Base-by-base conservation (phyloP, 1,140 invertebrate genomes). In the Drosophila dunni region DNA sequence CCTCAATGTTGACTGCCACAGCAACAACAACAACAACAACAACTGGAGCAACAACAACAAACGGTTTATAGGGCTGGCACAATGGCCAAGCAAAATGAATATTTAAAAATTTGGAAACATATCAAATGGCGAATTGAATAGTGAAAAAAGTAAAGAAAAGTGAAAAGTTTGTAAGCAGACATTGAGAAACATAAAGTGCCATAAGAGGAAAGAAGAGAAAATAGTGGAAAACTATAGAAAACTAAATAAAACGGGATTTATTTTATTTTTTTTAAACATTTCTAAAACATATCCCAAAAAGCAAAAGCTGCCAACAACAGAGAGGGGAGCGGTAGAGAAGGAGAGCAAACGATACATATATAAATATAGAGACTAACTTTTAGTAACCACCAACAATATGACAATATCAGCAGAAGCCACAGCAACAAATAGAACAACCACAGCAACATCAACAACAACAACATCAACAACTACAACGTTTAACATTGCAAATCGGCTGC, bases 61-160 rank as follows among this genome's bases (percentile, higher is more conserved):
- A 29, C 24, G 24, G 24, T 20, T 10, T 17, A n/a, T 17, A 20
- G 5, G 20, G 46, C 56, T n/a, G 36, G 65, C 62, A 89, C 78
- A 88, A 91, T 91, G 81, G 75, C 84, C 65, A 78, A 79, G 17
- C 89, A 83, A 77, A 61, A 73, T 85, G 83, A 91, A 66, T 92
- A 92, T 79, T 75, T 89, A 48, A 92, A 92, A 81, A 92, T 92
- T 81, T 92, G 91, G 91, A 92, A 92, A 91, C 91, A 92, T 92
- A 92, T 92, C 89, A 92, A 92, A 77, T 92, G 91, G 91, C 91
- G 91, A 84, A 74, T 67, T 89, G 80, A 80, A 72, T 74, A 78
- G 64, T 88, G 78, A 82, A 72, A 17, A 33, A 34, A 82, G 70
- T 24, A 58, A 66, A 15, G 36, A 50, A 57, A 57, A 54, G 13